Base-by-base conservation (phyloP, 1,140 invertebrate species). In the Halyomorpha halys region DNA sequence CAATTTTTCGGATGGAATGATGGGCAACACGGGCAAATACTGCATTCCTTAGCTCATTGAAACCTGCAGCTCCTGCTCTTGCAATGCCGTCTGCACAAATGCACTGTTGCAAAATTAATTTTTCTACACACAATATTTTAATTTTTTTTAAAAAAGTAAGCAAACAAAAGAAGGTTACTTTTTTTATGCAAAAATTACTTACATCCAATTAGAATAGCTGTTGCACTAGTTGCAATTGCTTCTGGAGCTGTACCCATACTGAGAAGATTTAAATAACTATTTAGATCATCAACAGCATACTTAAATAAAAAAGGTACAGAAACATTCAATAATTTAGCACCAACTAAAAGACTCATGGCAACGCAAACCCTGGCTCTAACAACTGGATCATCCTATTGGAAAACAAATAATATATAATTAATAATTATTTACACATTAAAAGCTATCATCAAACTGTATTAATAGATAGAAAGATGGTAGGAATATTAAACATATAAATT, bases 11-110 rank as follows among this genome's bases (percentile, higher is more conserved):
- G 67, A 99, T 97, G 9, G 96, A 98, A 75, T 91, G 86, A 74
- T 98, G 96, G 0, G 97, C 94, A n/a, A 99, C 97, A 76, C 87
- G 90, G 5, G 95, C 95, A 79, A 99, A 99, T 21, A 99, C 92
- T 11, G 96, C 95, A 79, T 98, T 99, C 61, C 97, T 78, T 14
- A 99, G 73, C 78, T 99, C 97, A 76, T 97, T 98, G 73, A 98
- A 96, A 54, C 88, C 87, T 2, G 91, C 84, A 19, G 94, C 86
- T 66, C 90, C 86, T 15, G 86, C 86, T 70, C 96, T 80, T 1
- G 95, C 94, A 67, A 94, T 78, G 63, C 97, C 97, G 85, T 99
- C 95, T 98, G 47, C 25, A 54, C 74, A 71, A 64, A 69, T 56
- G 23, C 44, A 65, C 47, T 68, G n/a, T 30, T 66, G 47, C 53